A percentile compares a stretch with the other conserved stretches of the same genome.
These are phyloP conservation scores for Cantharis nigra DNA, from an alignment of 2,888 invertebrate species.

Conservation along the genomic window DNA sequence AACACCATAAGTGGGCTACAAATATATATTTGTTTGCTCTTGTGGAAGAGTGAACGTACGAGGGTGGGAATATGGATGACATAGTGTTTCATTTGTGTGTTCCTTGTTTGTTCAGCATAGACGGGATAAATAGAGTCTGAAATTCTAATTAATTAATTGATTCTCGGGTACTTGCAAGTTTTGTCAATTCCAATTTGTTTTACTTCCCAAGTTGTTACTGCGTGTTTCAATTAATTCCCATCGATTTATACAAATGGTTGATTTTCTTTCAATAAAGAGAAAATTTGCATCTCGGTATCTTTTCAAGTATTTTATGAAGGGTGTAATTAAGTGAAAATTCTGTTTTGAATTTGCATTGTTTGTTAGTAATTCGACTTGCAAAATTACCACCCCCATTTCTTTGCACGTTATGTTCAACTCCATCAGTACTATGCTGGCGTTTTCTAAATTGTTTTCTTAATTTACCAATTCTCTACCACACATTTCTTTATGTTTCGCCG, in stretches of 20 bases:
- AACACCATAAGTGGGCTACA: constrained; percentile 36
- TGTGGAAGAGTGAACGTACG: constrained; percentile 20
- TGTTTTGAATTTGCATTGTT: constrained; percentile 2
- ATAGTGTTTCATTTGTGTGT: constrained; percentile 25
- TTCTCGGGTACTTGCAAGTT: constrained; percentile 31
- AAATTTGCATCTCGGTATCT: not conserved
- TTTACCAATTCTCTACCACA: not conserved
- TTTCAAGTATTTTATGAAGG: not conserved
- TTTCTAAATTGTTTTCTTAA: constrained; percentile 2
- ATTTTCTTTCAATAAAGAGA: constrained; percentile 7
- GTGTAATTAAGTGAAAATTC: constrained; percentile 16
- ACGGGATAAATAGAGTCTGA: constrained; percentile 33
- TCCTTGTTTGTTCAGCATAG: constrained; percentile 34
- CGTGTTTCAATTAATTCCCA: constrained; percentile 36
- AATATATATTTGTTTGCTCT: constrained; percentile 35
- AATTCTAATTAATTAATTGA: constrained; percentile 40
- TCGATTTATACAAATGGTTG: constrained; percentile 34
- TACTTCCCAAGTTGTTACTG: constrained; percentile 31
- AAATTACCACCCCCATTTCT: not conserved
- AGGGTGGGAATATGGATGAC: constrained; percentile 7
- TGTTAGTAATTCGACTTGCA: constrained; percentile 9
- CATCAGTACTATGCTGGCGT: not conserved
- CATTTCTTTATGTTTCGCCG: not conserved
- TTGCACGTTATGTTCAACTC: constrained; percentile 12
- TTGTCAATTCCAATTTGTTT: constrained; percentile 34